These are phyloP conservation scores for Argyresthia goedartella DNA, from an alignment of 2,888 invertebrate genomes.

Conservation along the genomic window DNA sequence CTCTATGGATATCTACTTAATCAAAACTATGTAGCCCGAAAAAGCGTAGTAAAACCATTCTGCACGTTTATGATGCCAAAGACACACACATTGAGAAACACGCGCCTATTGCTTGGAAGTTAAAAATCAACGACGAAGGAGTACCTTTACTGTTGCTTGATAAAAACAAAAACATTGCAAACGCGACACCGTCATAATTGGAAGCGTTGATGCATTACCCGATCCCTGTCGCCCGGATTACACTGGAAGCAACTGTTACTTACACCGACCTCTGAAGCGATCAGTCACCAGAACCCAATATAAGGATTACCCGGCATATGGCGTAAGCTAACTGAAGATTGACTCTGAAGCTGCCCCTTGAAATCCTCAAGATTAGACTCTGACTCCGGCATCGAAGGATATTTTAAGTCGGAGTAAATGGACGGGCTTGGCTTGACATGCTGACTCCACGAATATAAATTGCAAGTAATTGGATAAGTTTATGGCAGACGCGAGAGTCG, in stretches of 20 bases:
- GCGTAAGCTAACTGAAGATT: background rate
- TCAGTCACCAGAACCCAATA: background rate
- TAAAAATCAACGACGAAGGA: too few relatives aligned
- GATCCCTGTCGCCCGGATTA: background rate
- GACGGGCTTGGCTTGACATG: background rate
- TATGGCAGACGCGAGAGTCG: constrained; percentile 23
- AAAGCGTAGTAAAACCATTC: too few relatives aligned
- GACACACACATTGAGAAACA: too few relatives aligned
- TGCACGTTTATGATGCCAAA: too few relatives aligned
- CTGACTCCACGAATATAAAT: constrained; percentile 23
- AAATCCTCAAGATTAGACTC: background rate
- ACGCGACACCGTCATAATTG: too few relatives aligned
- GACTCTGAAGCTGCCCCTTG: background rate
- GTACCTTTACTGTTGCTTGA: too few relatives aligned
- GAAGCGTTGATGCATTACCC: background rate
- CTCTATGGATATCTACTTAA: too few relatives aligned
- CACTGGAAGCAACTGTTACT: background rate
- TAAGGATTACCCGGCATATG: too few relatives aligned
- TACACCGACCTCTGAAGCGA: background rate
- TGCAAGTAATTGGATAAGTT: constrained; percentile 42
- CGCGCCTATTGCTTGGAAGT: too few relatives aligned
- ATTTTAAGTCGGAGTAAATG: background rate
- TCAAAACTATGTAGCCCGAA: too few relatives aligned
- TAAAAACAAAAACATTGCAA: too few relatives aligned
- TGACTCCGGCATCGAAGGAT: background rate